Evolutionary conservation across 1,140 invertebrate genomes (phyloP).

Genomic region (Trissolcus basalis): DNA sequence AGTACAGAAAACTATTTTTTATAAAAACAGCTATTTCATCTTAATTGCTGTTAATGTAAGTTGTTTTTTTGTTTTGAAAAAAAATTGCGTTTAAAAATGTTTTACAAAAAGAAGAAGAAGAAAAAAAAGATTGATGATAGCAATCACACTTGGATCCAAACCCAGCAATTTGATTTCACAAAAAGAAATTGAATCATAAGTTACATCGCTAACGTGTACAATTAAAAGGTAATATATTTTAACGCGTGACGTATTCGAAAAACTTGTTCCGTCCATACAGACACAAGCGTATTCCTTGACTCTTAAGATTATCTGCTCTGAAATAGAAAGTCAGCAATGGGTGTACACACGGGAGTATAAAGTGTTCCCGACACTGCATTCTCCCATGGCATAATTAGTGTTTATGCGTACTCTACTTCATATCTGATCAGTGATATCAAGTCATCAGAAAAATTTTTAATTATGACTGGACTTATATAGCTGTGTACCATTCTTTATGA

Average conservation of each 20-base stretch:
- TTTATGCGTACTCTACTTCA: slow-evolving; percentile 16
- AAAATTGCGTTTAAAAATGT: too few species aligned
- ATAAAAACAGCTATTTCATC: too few species aligned
- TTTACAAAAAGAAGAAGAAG: too few species aligned
- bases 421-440: slow-evolving; percentile 21
- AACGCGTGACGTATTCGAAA: neutral
- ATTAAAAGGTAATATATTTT: slow-evolving; percentile 17
- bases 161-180: slow-evolving; percentile 17
- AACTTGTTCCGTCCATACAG: slow-evolving; percentile 13
- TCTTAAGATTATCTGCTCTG: slow-evolving; percentile 21
- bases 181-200: slow-evolving; percentile 17
- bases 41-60: too few species aligned
- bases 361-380: slow-evolving; percentile 8
- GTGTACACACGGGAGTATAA: slow-evolving; percentile 1
- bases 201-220: slow-evolving; percentile 14
- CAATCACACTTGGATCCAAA: slow-evolving; percentile 9
- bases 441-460: slow-evolving; percentile 8
- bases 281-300: neutral
- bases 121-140: neutral
- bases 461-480: slow-evolving; percentile 4
- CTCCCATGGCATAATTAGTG: slow-evolving; percentile 22
- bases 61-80: too few species aligned
- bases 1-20: slow-evolving; percentile 72
- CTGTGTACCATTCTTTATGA: neutral
- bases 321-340: slow-evolving; percentile 23